Evolutionary conservation across 2,797 vertebrate genomes (phyloP).

Genomic region (Carapus acus): DNA sequence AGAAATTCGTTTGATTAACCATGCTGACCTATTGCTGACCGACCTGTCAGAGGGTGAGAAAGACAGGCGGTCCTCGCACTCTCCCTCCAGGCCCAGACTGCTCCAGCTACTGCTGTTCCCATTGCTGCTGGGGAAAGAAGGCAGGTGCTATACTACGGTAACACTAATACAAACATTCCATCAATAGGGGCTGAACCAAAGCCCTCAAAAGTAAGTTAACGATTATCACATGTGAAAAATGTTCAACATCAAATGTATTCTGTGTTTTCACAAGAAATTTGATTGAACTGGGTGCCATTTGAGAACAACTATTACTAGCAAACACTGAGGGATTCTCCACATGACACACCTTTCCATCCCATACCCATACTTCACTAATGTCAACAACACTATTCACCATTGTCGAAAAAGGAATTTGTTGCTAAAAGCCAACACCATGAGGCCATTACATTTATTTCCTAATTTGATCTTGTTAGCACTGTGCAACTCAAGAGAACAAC

Average conservation of each 20-base stretch:
- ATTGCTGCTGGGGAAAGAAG: conserved; percentile 87
- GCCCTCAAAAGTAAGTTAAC: too few species aligned
- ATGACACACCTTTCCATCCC: conserved; percentile 35
- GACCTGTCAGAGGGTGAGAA: conserved; percentile 99
- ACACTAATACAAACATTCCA: conserved; percentile 1
- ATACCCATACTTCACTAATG: conserved; percentile 12
- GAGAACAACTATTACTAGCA: conserved; percentile 11
- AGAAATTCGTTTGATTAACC: conserved; percentile 58
- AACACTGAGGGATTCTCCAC: conserved; percentile 21
- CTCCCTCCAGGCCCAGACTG: conserved; percentile 99
- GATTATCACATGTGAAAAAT: too few species aligned
- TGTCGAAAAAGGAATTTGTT: conserved; percentile 29
- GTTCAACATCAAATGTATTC: too few species aligned
- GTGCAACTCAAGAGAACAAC: conserved; percentile 34
- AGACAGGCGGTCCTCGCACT: conserved; percentile 95
- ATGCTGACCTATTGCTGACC: conserved; percentile 71
- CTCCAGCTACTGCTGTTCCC: conserved; percentile 99
- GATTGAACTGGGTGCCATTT: neutral
- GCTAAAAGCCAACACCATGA: conserved; percentile 36
- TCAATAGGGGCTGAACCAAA: neutral
- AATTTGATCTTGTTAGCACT: conserved; percentile 34
- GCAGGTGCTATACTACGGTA: conserved; percentile 32
- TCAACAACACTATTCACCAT: conserved; percentile 29
- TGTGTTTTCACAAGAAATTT: neutral
- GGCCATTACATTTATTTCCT: conserved; percentile 44